Base-by-base conservation (phyloP, 2,888 invertebrate genomes). In the Tholera decimalis region DNA sequence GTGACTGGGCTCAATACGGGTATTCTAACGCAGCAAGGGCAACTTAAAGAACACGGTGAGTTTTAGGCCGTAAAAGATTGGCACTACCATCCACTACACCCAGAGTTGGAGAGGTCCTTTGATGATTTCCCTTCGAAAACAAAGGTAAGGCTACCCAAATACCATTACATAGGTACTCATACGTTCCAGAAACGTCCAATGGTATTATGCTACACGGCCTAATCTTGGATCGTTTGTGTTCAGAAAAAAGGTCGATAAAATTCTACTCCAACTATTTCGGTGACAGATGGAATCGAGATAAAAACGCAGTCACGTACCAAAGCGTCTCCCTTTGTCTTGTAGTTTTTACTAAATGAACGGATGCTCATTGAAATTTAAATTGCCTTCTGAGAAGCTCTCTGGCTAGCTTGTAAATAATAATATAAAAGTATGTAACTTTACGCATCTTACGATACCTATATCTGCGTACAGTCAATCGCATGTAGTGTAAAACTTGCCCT, bases 361-460 rank as follows among this genome's bases (percentile, higher is more conserved):
- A 83, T 73, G 75, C 30, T 33, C 54, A 74, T 75, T 82, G 61
- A 78, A 75, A 80, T 83, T 79, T 74, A 77, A 83, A 82, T 82
- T 49, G 63, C 28, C 37, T 73, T 76, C 83, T 69, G 53, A 65
- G 77, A 77, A 80, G 44, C 50, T 56, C 46, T 44, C 39, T 51
- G 59, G 54, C 53, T 63, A 44, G 43, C 15, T 54, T 43, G n/a
- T 46, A 43, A 54, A 60, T 41, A 57, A 56, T 43, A 41, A 57
- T 15, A 15, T 15, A 15, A 43, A 35, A 33, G 8, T 53, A 53
- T 35, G 51, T 50, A 43, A 46, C 24, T 51, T 33, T 1, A 37
- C 20, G 22, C 46, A 51, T 43, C 37, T 47, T 30, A 13, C 22
- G 37, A 35, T 44, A 50, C 47, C 11, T 47, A 35, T 35, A 28